A percentile compares a stretch with the other conserved stretches of the same genome.
Conservation (phyloP, 2,797 vertebrate species). For the Syncerus caffer region DNA sequence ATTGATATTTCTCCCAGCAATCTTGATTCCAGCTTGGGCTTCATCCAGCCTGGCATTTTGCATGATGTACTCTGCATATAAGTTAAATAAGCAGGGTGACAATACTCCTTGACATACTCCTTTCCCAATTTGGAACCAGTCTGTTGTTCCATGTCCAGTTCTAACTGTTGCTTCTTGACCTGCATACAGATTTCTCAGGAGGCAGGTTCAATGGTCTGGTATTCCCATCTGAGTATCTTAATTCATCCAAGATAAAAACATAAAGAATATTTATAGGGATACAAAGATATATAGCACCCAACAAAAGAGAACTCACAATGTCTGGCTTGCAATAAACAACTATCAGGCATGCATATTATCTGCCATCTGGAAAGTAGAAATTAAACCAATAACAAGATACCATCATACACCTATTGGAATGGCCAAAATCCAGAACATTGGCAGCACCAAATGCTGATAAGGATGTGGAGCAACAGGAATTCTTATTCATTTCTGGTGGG, state of each 20-base stretch:
- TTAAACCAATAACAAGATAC: background rate
- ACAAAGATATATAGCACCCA: slow-evolving; percentile 5
- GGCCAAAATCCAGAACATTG: background rate
- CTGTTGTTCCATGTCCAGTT: background rate
- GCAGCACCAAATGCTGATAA: background rate
- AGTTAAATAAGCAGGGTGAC: background rate
- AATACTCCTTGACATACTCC: background rate
- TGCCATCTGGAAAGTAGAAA: background rate
- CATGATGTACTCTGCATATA: background rate
- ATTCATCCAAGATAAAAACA: background rate
- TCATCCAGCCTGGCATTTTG: background rate
- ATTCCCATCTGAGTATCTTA: background rate
- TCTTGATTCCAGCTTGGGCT: background rate
- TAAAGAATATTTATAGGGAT: background rate
- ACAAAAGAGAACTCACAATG: background rate
- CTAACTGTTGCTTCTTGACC: background rate
- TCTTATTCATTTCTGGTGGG: background rate
- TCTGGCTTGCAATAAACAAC: background rate
- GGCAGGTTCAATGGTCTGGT: background rate
- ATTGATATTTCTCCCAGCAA: background rate
- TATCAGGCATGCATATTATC: background rate
- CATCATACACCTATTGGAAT: background rate
- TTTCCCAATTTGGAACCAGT: background rate
- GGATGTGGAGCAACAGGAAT: background rate
- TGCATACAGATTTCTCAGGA: background rate